Evolutionary conservation across 2,797 vertebrate species (phyloP).

Genomic region (Aulostomus chinensis): DNA sequence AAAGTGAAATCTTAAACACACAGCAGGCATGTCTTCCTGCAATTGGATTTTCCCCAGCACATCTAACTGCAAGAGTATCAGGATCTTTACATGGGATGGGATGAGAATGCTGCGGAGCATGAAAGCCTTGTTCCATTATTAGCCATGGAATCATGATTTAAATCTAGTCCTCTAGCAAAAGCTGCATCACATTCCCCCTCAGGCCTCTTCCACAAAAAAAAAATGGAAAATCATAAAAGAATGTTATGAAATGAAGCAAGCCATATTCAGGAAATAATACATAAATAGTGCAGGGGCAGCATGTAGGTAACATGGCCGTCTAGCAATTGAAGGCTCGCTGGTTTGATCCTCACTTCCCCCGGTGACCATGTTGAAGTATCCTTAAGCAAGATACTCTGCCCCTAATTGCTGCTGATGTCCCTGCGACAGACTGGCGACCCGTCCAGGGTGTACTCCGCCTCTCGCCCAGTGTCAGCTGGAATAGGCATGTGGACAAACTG

Average conservation of each 20-base stretch:
- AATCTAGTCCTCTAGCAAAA: constrained; percentile 60
- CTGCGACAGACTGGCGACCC: no score
- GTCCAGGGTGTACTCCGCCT: no score
- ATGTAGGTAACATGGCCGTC: no score
- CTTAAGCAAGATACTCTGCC: no score
- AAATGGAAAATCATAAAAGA: constrained; percentile 37
- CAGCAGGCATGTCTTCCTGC: constrained; percentile 51
- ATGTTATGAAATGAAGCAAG: constrained; percentile 59
- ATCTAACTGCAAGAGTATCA: constrained; percentile 63
- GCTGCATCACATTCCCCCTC: constrained; percentile 45
- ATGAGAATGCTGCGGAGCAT: constrained; percentile 48
- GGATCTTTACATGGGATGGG: constrained; percentile 61
- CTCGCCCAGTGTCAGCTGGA: no score
- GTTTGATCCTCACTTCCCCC: no score
- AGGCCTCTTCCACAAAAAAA: constrained; percentile 11
- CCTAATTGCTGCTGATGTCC: no score
- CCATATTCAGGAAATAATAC: constrained; percentile 23
- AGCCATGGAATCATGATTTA: constrained; percentile 64
- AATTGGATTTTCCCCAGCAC: constrained; percentile 67
- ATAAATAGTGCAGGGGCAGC: no score
- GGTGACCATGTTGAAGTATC: no score
- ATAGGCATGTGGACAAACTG: no score
- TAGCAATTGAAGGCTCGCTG: no score
- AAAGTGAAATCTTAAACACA: constrained; percentile 43
- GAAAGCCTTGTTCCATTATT: constrained; percentile 72